phyloP scores from a whole-genome alignment of 2,113 vertebrate species.

The Marmota flaviventris region DNA sequence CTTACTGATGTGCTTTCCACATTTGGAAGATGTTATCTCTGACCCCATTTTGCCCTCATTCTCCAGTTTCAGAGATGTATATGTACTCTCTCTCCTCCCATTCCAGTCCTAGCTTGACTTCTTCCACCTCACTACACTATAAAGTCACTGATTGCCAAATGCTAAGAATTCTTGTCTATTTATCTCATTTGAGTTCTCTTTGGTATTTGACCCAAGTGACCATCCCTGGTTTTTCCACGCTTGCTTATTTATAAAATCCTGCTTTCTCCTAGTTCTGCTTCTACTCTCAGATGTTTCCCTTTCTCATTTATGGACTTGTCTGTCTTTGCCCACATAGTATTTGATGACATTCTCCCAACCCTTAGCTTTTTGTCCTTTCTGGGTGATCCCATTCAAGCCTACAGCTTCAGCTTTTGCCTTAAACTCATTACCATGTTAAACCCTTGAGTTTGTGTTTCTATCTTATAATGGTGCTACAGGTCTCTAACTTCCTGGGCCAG shows the following conservation, averaged over 20 bases:
- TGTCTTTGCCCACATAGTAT: not conserved
- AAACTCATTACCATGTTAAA: not conserved
- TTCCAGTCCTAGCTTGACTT: not conserved
- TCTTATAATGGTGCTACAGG: not conserved
- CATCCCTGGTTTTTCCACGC: not conserved
- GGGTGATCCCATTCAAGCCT: not conserved
- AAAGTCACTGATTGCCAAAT: not conserved
- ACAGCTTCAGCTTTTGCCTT: not conserved
- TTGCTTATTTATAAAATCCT: not conserved
- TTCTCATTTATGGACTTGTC: not conserved
- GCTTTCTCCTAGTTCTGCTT: not conserved
- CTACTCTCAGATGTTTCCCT: not conserved
- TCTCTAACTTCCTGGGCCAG: not conserved
- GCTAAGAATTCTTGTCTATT: not conserved
- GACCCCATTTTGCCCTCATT: not conserved
- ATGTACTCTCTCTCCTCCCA: not conserved
- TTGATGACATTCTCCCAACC: not conserved
- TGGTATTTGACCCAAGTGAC: conserved; percentile 11
- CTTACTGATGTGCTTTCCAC: not conserved
- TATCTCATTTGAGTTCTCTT: not conserved
- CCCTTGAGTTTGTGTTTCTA: not conserved
- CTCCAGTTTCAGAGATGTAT: not conserved
- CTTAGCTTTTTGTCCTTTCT: not conserved
- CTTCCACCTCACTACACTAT: not conserved
- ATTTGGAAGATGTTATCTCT: conserved; percentile 40